These are phyloP conservation scores for Morpho helenor DNA, from an alignment of 2,888 invertebrate species.

Conservation along the genomic window DNA sequence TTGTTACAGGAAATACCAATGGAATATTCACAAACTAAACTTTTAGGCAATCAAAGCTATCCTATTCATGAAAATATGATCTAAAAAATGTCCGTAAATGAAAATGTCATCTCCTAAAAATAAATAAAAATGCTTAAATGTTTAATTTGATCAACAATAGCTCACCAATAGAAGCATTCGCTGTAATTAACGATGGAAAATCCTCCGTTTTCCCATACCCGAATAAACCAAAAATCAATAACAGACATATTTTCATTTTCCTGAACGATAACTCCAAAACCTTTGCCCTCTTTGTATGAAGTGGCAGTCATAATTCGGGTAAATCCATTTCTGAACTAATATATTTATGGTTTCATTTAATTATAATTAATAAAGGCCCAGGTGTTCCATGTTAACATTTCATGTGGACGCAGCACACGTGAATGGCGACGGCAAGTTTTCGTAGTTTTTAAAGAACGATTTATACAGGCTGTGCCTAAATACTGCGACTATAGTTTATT, in stretches of 20 bases:
- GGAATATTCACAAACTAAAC: no score
- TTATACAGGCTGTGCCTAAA: conserved; percentile 29
- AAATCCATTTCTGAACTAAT: conserved; percentile 30
- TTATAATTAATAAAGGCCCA: conserved; percentile 35
- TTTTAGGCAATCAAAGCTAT: no score
- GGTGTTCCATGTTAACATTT: conserved; percentile 57
- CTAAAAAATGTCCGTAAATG: background rate
- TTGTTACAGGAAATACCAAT: no score
- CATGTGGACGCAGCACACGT: conserved; percentile 33
- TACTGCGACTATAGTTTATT: background rate
- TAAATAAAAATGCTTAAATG: no score
- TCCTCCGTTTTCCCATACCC: conserved; percentile 67
- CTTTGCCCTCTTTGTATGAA: conserved; percentile 30
- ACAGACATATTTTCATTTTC: conserved; percentile 49
- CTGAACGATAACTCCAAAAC: conserved; percentile 32
- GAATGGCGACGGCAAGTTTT: conserved; percentile 26
- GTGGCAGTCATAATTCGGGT: conserved; percentile 54
- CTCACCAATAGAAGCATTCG: conserved; percentile 82
- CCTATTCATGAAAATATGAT: background rate
- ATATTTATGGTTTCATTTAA: conserved; percentile 41
- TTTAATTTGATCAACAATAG: background rate
- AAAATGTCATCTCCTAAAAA: no score
- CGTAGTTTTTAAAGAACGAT: conserved; percentile 22
- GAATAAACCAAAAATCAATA: conserved; percentile 38
- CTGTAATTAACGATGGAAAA: conserved; percentile 85